Evolutionary conservation across 2,797 vertebrate genomes (phyloP).

Genomic region (Alectoris magna): DNA sequence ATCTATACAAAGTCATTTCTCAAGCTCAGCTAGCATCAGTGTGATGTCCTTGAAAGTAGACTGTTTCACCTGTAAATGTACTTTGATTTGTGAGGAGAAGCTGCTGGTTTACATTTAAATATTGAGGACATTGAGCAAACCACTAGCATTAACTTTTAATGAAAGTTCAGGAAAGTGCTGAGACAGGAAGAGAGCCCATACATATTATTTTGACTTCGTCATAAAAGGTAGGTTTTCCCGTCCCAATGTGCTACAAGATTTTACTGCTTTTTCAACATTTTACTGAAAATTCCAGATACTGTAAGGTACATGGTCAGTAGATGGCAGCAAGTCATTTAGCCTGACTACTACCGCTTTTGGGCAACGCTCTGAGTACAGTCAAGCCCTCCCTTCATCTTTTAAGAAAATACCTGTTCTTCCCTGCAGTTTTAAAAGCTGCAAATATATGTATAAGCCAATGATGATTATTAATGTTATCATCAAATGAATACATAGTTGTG

Average conservation of each 20-base stretch:
- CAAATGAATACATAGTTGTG: neutral
- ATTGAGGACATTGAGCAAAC: neutral
- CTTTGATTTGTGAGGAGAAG: constrained; percentile 5
- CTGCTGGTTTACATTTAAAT: constrained; percentile 47
- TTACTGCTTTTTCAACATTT: constrained; percentile 68
- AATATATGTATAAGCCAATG: neutral
- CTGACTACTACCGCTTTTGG: constrained; percentile 57
- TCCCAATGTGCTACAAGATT: constrained; percentile 39
- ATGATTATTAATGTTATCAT: neutral
- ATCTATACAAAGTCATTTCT: constrained; percentile 70
- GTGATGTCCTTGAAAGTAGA: constrained; percentile 70
- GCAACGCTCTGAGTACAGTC: neutral
- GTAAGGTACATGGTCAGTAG: constrained; percentile 75
- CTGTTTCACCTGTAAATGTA: constrained; percentile 38
- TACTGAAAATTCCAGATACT: constrained; percentile 66
- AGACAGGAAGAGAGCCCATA: constrained; percentile 50
- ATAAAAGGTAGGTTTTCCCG: constrained; percentile 2
- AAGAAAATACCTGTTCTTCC: neutral
- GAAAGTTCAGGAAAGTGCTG: constrained; percentile 32
- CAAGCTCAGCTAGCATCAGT: constrained; percentile 55
- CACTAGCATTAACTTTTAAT: neutral
- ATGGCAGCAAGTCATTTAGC: constrained; percentile 79
- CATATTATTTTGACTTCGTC: constrained; percentile 40
- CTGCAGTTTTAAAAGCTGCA: neutral
- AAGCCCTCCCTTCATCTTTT: neutral